Evolutionary conservation across 2,888 invertebrate species (phyloP), one percentile per base, ranked within the genome.

Genomic region (Asteroscopus sphinx): DNA sequence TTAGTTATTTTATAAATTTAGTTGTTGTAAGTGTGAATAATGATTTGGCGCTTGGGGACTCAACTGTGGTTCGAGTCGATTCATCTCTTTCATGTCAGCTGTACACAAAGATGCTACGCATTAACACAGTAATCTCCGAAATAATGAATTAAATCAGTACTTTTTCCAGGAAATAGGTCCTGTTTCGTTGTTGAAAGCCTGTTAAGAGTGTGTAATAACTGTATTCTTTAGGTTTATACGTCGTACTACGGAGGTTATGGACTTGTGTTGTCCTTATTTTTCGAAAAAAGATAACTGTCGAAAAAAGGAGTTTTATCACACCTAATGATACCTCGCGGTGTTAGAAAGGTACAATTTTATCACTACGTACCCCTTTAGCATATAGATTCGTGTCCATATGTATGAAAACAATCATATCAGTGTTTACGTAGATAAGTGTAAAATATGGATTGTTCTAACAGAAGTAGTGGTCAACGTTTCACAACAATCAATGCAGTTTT

Each of bases 31-130:
- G 65, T 76, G 64, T 63, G 67, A 65, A 65, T 77, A 78, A 69
- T 80, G 81, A 84, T 84, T 90, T 91, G 89, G 91, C 89, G 92
- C 90, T 92, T 87, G 85, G 83, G 80, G 77, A 80, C 82, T 82
- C 81, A 77, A 83, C 81, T 87, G 74, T 82, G 87, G 86, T 89
- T 87, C 81, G 73, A 83, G 77, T 82, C 81, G 87, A 90, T 86
- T 90, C 86, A 87, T 88, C 89, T 89, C 89, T 88, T 89, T 90
- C 81, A 89, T 93, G 93, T 93, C 93, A 94, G 92, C 92, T 93
- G 93, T 93, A 92, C 87, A 90, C 89, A 90, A 91, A 89, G 92
- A 91, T 92, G 90, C 92, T 92, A 93, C 93, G 93, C 93, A 94
- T 92, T 91, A 91, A 81, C 77, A 58, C 69, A 77, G 65, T 81